A percentile compares a stretch with the other conserved stretches of the same genome.
These are phyloP conservation scores for Sminthopsis crassicaudata DNA, from an alignment of 2,113 vertebrate genomes.

Conservation along the genomic window DNA sequence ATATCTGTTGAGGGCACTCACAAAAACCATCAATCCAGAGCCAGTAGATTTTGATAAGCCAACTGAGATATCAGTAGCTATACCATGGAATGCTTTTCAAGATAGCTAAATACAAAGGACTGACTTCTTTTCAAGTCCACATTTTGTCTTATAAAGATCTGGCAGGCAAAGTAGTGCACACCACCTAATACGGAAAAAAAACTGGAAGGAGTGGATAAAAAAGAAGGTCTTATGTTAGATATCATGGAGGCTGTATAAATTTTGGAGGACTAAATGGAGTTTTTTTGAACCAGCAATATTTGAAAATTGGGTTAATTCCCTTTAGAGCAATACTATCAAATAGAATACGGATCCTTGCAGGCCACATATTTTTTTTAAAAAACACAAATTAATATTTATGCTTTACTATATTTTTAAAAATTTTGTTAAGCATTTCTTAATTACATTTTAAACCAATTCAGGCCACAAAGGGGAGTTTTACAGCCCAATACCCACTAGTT, in stretches of 20 bases:
- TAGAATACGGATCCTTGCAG: neutral
- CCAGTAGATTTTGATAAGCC: neutral
- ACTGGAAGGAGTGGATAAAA: neutral
- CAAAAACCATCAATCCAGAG: neutral
- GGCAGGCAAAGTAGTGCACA: neutral
- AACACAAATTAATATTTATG: neutral
- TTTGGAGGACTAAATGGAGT: conserved; percentile 58
- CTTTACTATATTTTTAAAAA: neutral
- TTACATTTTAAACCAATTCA: neutral
- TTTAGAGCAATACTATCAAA: neutral
- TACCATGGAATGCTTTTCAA: neutral
- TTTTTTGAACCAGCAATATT: conserved; percentile 66
- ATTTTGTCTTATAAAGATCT: neutral
- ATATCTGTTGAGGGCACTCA: neutral
- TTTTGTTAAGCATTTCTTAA: neutral
- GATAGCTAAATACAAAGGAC: neutral
- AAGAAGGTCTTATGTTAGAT: conserved; percentile 26
- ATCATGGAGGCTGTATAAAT: conserved; percentile 56
- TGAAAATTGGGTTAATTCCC: conserved; percentile 50
- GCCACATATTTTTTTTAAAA: neutral
- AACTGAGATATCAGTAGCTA: neutral
- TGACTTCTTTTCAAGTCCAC: neutral
- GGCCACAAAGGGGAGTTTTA: neutral
- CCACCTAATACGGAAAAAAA: neutral
- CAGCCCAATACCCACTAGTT: neutral